Evolutionary conservation across 2,888 invertebrate genomes (phyloP), one percentile per base, ranked within the genome.

Genomic region (Ennomos quercinarius): DNA sequence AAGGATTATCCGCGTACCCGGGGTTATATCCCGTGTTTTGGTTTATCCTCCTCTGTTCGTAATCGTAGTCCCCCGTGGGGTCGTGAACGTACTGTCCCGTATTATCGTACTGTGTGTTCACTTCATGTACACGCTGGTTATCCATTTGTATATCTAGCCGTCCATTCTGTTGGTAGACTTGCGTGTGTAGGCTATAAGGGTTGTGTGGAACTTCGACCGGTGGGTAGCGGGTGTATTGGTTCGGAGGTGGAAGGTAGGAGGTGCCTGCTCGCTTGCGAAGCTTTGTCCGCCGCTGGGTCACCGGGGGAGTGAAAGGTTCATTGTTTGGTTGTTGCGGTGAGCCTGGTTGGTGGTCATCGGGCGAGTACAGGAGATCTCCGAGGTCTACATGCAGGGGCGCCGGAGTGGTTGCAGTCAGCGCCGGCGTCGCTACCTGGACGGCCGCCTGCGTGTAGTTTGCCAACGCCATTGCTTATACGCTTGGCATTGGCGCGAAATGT

Each of bases 1-100:
- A 91, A 3, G 87, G 83, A 8, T 76, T 70, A 54, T 91, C 87
- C 83, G 85, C 79, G 52, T 84, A 91, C 2, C 88, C 87, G 27
- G 90, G 89, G 56, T 78, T 87, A 38, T 85, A 89, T 8, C 82
- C 78, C 9, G 74, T 74, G 43, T 78, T 84, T 50, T 79, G 78
- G 49, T 85, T 84, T 65, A 81, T 63, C 63, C 86, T 82, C 61
- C 84, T 86, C 61, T 91, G 91, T 54, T 89, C 91, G 46, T 89
- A 92, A 73, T 91, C 92, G 55, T 92, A 92, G 71, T 92, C 92
- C 45, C 92, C 92, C 12, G 80, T 85, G 10, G 92, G 87, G 68
- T 92, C 92, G 65, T 92, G 91, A 43, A 89, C 68, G 58, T 92
- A 92, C 61, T 91, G 91, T 36, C 92, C 92, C 1, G 81, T 85